Evolutionary conservation across 1,140 invertebrate genomes (phyloP), one percentile per base, ranked within the genome.

Genomic region (Lasioglossum baleicum): DNA sequence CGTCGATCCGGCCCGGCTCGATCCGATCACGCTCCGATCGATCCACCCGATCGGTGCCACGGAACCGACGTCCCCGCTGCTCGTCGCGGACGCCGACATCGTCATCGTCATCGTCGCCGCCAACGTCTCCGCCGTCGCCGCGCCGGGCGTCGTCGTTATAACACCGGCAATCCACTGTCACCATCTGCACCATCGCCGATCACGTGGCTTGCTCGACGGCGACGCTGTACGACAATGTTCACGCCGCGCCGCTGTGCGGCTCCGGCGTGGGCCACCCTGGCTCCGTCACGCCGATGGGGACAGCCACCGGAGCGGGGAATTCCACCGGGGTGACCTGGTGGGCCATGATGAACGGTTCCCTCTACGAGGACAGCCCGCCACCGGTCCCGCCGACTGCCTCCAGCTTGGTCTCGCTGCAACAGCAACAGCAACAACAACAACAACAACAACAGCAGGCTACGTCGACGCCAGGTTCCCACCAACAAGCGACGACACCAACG

Each of bases 271-370:
- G 94, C 93, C 95, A 95, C 90, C 95, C 95, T 93, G 93, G 91
- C 90, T 93, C 91, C 88, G 90, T 92, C 92, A 94, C 95, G 93
- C 94, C 95, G 94, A 95, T 95, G 94, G 95, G 95, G 93, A 94
- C 95, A 96, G 95, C 95, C 94, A 95, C 95, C 94, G 95, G 95
- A 95, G 94, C 95, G 94, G 95, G 95, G 94, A 94, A 94, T 94
- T 94, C 94, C 94, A 94, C 96, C 95, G 96, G 95, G 95, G 95
- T 96, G 94, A 95, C 95, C 93, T 96, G 96, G 96, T 96, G 96
- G 95, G 92, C 93, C 95, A 96, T 96, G 96, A 96, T 96, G 96
- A 96, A 96, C 95, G 96, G 94, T 85, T 93, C 94, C 89, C 91
- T 95, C 68, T 96, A 96, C 94, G 96, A 96, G 92, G 96, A 96